Evolutionary conservation across 1,140 invertebrate genomes (phyloP).

Genomic region (Tetraneura akinire): DNA sequence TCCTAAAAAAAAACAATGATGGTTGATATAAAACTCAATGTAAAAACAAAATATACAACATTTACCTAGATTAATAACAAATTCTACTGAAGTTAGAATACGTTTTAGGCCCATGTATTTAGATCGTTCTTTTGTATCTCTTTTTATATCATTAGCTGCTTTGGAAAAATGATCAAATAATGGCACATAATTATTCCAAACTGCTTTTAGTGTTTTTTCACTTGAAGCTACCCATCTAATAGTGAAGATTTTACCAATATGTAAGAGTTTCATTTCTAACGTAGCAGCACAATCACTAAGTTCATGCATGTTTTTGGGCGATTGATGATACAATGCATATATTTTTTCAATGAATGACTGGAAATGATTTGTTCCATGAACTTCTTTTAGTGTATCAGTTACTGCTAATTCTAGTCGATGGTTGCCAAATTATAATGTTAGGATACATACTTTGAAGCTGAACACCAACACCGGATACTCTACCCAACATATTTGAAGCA

Average conservation of each 20-base stretch:
- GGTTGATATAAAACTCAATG: neutral
- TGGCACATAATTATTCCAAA: constrained; percentile 23
- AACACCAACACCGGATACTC: neutral
- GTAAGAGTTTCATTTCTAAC: neutral
- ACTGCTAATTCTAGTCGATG: neutral
- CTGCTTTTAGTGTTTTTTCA: neutral
- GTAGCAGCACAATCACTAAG: neutral
- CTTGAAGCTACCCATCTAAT: neutral
- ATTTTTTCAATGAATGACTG: constrained; percentile 1
- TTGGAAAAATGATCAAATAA: neutral
- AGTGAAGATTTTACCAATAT: neutral
- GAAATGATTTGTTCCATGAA: neutral
- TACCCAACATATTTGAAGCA: neutral
- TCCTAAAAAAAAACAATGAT: neutral
- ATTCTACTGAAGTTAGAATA: constrained; percentile 20
- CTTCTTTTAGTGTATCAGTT: neutral
- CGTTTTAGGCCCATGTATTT: neutral
- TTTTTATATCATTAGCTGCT: neutral
- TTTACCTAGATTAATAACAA: constrained; percentile 20
- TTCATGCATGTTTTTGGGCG: constrained; percentile 1
- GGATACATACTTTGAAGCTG: neutral
- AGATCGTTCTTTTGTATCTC: constrained; percentile 15
- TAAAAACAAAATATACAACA: too few relatives aligned
- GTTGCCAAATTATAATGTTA: neutral
- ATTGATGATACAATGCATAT: constrained; percentile 10